These are phyloP conservation scores for Drosophila baimaii DNA, from an alignment of 1,140 invertebrate species.

Conservation along the genomic window DNA sequence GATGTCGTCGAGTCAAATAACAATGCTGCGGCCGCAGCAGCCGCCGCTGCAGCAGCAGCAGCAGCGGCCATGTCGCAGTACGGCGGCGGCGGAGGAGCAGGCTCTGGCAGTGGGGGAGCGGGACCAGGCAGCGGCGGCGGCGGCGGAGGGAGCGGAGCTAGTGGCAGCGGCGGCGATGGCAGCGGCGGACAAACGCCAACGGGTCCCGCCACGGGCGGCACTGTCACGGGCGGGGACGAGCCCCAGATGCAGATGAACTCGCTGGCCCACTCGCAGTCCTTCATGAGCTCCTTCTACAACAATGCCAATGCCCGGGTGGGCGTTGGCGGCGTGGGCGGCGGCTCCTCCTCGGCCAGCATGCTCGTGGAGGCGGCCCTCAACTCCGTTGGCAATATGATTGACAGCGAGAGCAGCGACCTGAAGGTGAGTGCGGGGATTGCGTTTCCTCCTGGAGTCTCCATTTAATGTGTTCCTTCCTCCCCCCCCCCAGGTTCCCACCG, in stretches of 20 bases:
- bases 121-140: slow-evolving; percentile 14
- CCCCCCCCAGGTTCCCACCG: slow-evolving; percentile 68
- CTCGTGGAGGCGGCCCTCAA: slow-evolving; percentile 83
- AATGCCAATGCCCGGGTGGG: slow-evolving; percentile 80
- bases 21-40: slow-evolving; percentile 62
- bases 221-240: slow-evolving; percentile 34
- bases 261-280: slow-evolving; percentile 77
- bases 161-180: slow-evolving; percentile 18
- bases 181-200: slow-evolving; percentile 29
- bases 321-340: slow-evolving; percentile 52
- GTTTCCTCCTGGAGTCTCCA: too few species aligned
- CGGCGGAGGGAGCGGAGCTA: slow-evolving; percentile 5
- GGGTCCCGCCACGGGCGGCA: slow-evolving; percentile 33
- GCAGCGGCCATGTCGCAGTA: slow-evolving; percentile 78
- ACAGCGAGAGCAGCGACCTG: slow-evolving; percentile 80
- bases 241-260: slow-evolving; percentile 83
- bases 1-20: slow-evolving; percentile 83
- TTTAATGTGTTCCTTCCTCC: background rate
- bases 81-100: slow-evolving; percentile 23
- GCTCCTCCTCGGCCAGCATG: slow-evolving; percentile 83
- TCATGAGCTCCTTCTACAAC: slow-evolving; percentile 84
- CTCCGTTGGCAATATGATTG: slow-evolving; percentile 84
- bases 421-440: slow-evolving; percentile 53
- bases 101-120: slow-evolving; percentile 2
- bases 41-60: slow-evolving; percentile 61